phyloP scores from a whole-genome alignment of 2,797 vertebrate genomes.

The Sebastes umbrosus region DNA sequence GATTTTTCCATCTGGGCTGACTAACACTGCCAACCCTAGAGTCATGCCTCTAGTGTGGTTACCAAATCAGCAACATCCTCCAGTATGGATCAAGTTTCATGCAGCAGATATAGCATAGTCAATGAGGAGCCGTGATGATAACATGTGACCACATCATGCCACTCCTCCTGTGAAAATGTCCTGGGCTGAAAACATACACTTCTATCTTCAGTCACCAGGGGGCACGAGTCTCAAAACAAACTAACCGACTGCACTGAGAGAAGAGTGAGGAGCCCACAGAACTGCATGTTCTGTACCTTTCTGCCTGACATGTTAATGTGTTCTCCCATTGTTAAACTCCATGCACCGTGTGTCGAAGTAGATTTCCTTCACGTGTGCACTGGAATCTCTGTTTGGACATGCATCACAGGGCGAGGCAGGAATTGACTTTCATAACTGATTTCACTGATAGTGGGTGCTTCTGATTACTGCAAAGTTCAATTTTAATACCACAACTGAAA shows the following conservation, averaged over 20 bases:
- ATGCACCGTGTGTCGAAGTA: background rate
- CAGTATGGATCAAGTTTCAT: background rate
- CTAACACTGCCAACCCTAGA: background rate
- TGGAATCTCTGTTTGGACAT: conserved; percentile 27
- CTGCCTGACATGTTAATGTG: background rate
- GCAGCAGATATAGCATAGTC: background rate
- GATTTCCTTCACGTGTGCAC: background rate
- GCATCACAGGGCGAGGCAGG: conserved; percentile 2
- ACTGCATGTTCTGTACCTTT: background rate
- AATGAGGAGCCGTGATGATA: background rate
- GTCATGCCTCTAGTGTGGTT: no score
- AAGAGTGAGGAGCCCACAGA: no score
- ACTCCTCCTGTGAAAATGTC: background rate
- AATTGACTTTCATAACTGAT: conserved; percentile 33
- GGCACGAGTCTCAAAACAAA: conserved; percentile 34
- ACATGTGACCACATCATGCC: background rate
- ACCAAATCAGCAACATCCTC: background rate
- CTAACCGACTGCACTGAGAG: background rate
- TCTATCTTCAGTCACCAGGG: conserved; percentile 40
- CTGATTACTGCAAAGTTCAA: conserved; percentile 9
- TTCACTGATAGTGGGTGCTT: conserved; percentile 10
- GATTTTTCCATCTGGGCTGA: background rate
- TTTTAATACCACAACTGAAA: background rate
- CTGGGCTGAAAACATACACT: background rate
- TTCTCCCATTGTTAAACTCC: background rate